Evolutionary conservation across 2,888 invertebrate species (phyloP).

Genomic region (Pilophorus perplexus): DNA sequence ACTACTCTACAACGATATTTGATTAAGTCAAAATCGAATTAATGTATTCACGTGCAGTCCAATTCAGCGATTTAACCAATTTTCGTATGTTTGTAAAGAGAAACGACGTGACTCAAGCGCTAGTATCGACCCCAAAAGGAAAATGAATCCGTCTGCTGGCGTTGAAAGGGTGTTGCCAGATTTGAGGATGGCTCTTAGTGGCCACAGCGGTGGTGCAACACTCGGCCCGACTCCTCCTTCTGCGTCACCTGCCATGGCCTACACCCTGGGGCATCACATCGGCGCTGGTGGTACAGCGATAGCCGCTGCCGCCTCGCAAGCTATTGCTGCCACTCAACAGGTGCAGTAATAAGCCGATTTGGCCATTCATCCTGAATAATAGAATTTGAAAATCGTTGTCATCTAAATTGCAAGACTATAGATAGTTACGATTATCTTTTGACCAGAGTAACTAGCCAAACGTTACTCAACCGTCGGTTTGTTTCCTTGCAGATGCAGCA

Average conservation of each 20-base stretch:
- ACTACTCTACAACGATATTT: too few relatives aligned
- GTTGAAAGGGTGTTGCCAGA: conserved; percentile 28
- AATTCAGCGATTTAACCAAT: too few relatives aligned
- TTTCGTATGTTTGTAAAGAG: too few relatives aligned
- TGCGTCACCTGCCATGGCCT: conserved; percentile 56
- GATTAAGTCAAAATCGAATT: too few relatives aligned
- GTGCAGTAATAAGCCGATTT: too few relatives aligned
- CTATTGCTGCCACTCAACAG: conserved; percentile 93
- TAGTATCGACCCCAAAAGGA: conserved; percentile 35
- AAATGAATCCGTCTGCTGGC: conserved; percentile 2
- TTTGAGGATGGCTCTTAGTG: conserved; percentile 12
- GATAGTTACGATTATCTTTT: too few relatives aligned
- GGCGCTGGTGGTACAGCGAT: conserved; percentile 86
- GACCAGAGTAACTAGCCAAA: too few relatives aligned
- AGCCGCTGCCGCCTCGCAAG: conserved; percentile 91
- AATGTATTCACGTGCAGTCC: too few relatives aligned
- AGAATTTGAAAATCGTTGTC: too few relatives aligned
- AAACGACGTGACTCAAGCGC: conserved; percentile 72
- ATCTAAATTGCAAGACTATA: too few relatives aligned
- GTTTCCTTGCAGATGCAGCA: conserved; percentile 80
- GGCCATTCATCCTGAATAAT: too few relatives aligned
- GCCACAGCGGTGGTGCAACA: conserved; percentile 26
- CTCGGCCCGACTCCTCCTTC: conserved; percentile 48
- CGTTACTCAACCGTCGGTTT: too few relatives aligned
- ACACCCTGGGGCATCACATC: conserved; percentile 70